A percentile compares a stretch with the other conserved stretches of the same genome.
Conservation (phyloP, 2,888 invertebrate genomes). For the Abrostola triplasia region DNA sequence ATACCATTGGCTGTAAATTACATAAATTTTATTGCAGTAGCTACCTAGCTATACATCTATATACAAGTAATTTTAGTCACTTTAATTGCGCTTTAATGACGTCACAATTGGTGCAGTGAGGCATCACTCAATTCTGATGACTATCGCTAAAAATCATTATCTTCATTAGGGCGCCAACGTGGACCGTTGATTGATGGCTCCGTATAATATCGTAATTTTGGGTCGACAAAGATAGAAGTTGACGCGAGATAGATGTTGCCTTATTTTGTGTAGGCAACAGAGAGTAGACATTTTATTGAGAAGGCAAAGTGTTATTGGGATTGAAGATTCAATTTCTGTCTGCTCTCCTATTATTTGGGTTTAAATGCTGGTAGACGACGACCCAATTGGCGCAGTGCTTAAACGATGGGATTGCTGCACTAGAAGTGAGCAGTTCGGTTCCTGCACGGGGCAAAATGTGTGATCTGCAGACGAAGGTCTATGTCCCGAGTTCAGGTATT, state of each 20-base stretch:
- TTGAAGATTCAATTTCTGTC: neutral
- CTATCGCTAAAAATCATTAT: conserved; percentile 50
- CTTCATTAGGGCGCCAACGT: conserved; percentile 41
- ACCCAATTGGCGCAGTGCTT: too few relatives aligned
- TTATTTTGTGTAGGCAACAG: neutral
- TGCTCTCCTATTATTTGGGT: neutral
- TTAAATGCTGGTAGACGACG: too few relatives aligned
- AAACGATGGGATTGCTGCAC: too few relatives aligned
- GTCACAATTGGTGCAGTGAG: conserved; percentile 39
- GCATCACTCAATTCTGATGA: conserved; percentile 32
- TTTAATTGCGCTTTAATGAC: conserved; percentile 16
- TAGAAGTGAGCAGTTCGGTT: too few relatives aligned
- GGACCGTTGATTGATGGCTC: conserved; percentile 46
- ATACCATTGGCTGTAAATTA: too few relatives aligned
- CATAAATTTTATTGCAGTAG: too few relatives aligned
- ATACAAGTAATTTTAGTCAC: conserved; percentile 1
- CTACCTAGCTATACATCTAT: too few relatives aligned
- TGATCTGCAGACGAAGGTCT: too few relatives aligned
- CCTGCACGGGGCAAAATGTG: too few relatives aligned
- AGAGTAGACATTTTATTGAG: neutral
- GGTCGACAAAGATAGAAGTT: conserved; percentile 11
- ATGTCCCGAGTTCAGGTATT: too few relatives aligned
- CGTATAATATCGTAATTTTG: conserved; percentile 44
- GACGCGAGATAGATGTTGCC: conserved; percentile 29
- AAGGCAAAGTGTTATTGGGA: neutral